These are phyloP conservation scores for human (Homo sapiens) DNA, from an alignment of 2,113 vertebrate genomes.

Conservation along the genomic window GRCh38 chr6:15120001-15120500, in stretches of 20 bases:
- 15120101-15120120: neutral
- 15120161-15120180: neutral
- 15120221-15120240: neutral
- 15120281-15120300: neutral
- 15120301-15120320: neutral
- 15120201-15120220: neutral
- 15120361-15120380: neutral
- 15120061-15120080: neutral
- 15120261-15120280: neutral
- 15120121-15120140: neutral
- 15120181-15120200: neutral
- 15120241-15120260: neutral
- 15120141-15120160: neutral
- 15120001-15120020: neutral
- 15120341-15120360: neutral
- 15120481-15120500: no score
- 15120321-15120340: neutral
- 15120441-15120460: no score
- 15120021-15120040: neutral
- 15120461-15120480: no score
- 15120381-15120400: no score
- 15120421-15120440: no score
- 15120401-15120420: no score
- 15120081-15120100: neutral
- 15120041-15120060: conserved; percentile 7